Evolutionary conservation across 2,113 vertebrate species (phyloP).

Genomic region (Oriolus oriolus): DNA sequence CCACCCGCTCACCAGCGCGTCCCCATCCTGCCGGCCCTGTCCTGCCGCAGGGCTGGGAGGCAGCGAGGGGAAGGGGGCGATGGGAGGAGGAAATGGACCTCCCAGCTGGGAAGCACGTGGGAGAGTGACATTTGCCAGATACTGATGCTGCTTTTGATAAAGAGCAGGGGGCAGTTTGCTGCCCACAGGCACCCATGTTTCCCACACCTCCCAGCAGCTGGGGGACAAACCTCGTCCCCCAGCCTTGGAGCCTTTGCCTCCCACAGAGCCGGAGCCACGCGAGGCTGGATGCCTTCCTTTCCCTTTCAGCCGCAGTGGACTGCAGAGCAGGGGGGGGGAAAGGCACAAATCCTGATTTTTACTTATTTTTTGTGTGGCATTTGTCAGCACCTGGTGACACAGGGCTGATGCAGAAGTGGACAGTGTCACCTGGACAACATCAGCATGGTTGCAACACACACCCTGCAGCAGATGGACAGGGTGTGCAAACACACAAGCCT

Average conservation of each 20-base stretch:
- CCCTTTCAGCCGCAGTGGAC: neutral
- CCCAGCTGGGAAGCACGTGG: neutral
- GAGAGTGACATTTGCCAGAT: slow-evolving; percentile 48
- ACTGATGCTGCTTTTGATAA: slow-evolving; percentile 31
- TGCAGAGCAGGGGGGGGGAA: accelerated
- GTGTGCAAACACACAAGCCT: neutral
- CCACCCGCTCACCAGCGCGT: accelerated
- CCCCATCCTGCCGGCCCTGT: neutral
- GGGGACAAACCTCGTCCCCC: neutral
- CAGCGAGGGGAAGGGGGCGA: neutral
- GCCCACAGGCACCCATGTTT: slow-evolving; percentile 3
- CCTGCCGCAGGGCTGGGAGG: neutral
- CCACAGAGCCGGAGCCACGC: accelerated
- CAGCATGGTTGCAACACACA: neutral
- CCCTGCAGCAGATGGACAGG: neutral
- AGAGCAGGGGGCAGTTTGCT: neutral
- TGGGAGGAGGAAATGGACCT: slow-evolving; percentile 1
- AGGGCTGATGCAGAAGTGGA: neutral
- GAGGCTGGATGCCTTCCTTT: neutral
- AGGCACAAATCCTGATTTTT: neutral
- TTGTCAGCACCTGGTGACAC: neutral
- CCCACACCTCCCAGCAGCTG: slow-evolving; percentile 1
- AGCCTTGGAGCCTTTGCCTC: neutral
- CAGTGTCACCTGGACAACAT: neutral
- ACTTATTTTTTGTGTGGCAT: neutral